Evolutionary conservation across 2,797 vertebrate genomes (phyloP), one percentile per base, ranked within the genome.

Genomic region (Propithecus deckenii): DNA sequence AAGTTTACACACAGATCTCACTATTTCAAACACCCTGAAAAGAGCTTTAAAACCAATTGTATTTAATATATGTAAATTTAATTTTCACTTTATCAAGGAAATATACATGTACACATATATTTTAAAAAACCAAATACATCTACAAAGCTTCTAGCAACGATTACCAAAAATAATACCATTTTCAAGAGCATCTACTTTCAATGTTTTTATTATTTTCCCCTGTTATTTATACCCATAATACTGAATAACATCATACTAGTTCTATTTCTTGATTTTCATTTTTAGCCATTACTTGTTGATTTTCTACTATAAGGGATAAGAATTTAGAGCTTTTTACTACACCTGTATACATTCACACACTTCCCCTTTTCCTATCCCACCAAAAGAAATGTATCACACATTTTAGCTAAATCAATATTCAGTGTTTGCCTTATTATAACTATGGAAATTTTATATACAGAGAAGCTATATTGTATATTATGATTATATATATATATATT

Each of bases 211-310:
- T 14, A 81, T 48, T 92, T 85, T 4, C 28, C 52, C 3, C 11
- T 41, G 0, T 95, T 94, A 84, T 86, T 95, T 67, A 72, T 63
- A 80, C 7, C 3, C 6, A 35, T 76, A 55, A 95, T 86, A 83
- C 72, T 94, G 95, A 96, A 90, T 92, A 94, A 38, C 22, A 86
- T 55, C 0, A 88, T 48, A 72, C 71, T 86, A 71, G 22, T 74
- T 30, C n/a, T 76, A 22, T 80, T 92, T 76, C 25, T 93, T 76
- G 15, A 41, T 83, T 95, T 96, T 92, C 13, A 65, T 15, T 63
- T 85, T 96, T 89, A 96, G 32, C 17, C 10, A 80, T 59, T 83
- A 61, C 80, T 93, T 85, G 63, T 91, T 80, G 23, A 92, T 84
- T 96, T 97, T 91, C 11, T 86, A 75, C 67, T 61, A 74, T 23